These are phyloP conservation scores for Drosophila mayaguana DNA, from an alignment of 2,888 invertebrate species.

Conservation along the genomic window DNA sequence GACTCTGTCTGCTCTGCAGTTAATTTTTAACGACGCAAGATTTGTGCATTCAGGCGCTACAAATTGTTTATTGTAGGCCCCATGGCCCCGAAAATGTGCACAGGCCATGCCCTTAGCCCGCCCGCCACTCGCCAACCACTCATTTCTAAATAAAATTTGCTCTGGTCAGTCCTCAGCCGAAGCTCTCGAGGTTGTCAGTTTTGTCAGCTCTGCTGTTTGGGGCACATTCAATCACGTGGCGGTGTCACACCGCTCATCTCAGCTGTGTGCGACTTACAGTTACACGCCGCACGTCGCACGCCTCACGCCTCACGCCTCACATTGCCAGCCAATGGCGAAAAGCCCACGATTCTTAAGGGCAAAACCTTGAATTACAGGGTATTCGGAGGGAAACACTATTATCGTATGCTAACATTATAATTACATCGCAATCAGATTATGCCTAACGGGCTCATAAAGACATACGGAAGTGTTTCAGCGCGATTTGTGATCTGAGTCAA, in stretches of 20 bases:
- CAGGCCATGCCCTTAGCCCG: constrained; percentile 46
- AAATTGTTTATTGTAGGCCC: constrained; percentile 78
- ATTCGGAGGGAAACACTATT: not conserved
- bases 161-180: constrained; percentile 63
- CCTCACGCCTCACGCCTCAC: constrained; percentile 8
- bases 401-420: not conserved
- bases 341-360: not conserved
- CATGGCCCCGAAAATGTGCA: constrained; percentile 52
- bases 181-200: constrained; percentile 8
- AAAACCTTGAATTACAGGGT: not conserved
- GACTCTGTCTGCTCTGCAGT: constrained; percentile 49
- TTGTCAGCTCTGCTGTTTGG: constrained; percentile 24
- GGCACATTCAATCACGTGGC: constrained; percentile 61
- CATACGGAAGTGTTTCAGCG: not conserved
- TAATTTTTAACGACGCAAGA: constrained; percentile 78
- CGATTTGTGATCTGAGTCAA: not conserved
- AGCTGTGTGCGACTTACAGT: constrained; percentile 38
- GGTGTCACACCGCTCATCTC: constrained; percentile 39
- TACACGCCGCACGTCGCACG: constrained; percentile 51
- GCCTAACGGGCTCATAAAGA: not conserved
- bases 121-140: constrained; percentile 36
- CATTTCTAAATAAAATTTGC: constrained; percentile 69
- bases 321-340: constrained; percentile 1
- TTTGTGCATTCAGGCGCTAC: constrained; percentile 81
- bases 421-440: not conserved